Percentiles rank a stretch among this genome's conserved stretches.
Evolutionary conservation across 2,888 invertebrate species (phyloP).

Genomic region (Isoperla grammatica): DNA sequence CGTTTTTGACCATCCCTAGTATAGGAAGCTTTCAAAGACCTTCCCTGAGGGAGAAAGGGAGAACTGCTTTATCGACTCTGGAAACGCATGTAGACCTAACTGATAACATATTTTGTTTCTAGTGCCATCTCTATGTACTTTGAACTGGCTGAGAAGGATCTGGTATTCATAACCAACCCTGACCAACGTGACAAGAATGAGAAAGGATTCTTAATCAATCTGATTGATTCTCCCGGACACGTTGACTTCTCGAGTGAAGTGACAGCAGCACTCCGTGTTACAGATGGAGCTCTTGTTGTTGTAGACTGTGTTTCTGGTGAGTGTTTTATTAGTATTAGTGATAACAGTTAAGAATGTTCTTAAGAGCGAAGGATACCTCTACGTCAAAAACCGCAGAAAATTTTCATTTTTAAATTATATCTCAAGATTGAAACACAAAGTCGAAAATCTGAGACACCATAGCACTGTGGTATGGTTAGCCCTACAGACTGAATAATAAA

Average conservation of each 20-base stretch:
- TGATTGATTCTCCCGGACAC: slow-evolving; percentile 99
- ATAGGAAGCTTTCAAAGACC: no score
- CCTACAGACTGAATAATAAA: no score
- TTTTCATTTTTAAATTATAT: no score
- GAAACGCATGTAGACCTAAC: no score
- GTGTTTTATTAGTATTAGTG: neutral
- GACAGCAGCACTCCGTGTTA: slow-evolving; percentile 98
- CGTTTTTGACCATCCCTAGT: no score
- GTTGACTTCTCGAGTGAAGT: slow-evolving; percentile 99
- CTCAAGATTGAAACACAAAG: no score
- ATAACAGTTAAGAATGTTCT: neutral
- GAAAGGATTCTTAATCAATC: slow-evolving; percentile 98
- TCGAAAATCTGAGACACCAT: no score
- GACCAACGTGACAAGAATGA: slow-evolving; percentile 87
- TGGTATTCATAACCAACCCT: slow-evolving; percentile 83
- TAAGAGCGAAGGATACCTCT: no score
- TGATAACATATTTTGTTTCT: slow-evolving; percentile 34
- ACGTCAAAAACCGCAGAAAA: no score
- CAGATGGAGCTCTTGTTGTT: slow-evolving; percentile 98
- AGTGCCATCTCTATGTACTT: slow-evolving; percentile 99
- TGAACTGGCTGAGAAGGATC: slow-evolving; percentile 91
- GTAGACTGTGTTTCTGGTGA: slow-evolving; percentile 99
- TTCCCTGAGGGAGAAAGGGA: no score
- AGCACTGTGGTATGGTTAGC: no score
- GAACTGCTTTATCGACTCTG: no score